Percentiles rank a stretch among this genome's conserved stretches.
Evolutionary conservation across 2,888 invertebrate genomes (phyloP).

Genomic region (Craniophora ligustri): DNA sequence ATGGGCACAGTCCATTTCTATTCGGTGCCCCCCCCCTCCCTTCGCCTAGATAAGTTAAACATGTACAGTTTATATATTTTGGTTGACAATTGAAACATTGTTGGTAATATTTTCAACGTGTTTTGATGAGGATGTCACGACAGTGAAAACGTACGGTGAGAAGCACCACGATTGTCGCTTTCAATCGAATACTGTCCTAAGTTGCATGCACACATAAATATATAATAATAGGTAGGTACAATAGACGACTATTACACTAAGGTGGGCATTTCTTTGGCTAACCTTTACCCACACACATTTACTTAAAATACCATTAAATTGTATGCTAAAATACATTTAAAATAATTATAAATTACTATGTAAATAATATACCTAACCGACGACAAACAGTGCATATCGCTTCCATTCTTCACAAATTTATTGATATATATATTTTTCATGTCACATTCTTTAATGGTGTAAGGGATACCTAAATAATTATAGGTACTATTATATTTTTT

Average conservation of each 20-base stretch:
- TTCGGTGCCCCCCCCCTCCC: too few relatives aligned
- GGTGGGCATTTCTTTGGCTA: constrained; percentile 70
- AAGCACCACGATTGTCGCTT: constrained; percentile 1
- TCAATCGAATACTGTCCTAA: constrained; percentile 46
- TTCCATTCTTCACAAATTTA: background rate
- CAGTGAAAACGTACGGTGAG: too few relatives aligned
- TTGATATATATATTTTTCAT: background rate
- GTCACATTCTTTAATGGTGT: too few relatives aligned
- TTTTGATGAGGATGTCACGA: too few relatives aligned
- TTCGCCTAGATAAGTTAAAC: too few relatives aligned
- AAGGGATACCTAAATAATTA: too few relatives aligned
- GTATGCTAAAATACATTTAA: background rate
- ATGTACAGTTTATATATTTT: too few relatives aligned
- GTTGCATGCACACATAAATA: constrained; percentile 38
- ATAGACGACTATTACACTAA: constrained; percentile 39
- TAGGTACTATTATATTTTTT: too few relatives aligned
- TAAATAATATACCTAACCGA: background rate
- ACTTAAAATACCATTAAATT: constrained; percentile 4
- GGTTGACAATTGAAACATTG: too few relatives aligned
- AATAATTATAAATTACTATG: background rate
- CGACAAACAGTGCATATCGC: too few relatives aligned
- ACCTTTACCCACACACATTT: constrained; percentile 40
- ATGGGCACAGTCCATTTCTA: too few relatives aligned
- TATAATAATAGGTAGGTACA: constrained; percentile 29
- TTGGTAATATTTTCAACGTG: too few relatives aligned